Evolutionary conservation across 2,797 vertebrate species (phyloP).

Genomic region (Danio kyathit): DNA sequence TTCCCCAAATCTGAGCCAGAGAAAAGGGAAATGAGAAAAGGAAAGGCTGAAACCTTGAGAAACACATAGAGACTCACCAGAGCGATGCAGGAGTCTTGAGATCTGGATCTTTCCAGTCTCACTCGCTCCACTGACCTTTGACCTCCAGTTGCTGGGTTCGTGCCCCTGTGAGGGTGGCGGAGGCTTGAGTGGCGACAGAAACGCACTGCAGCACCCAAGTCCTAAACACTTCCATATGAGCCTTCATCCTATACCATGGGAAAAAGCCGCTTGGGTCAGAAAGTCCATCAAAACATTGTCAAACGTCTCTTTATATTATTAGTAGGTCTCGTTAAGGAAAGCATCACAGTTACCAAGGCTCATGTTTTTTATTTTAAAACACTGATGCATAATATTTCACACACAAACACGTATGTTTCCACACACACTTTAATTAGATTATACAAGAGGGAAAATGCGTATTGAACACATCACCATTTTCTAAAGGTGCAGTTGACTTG

Average conservation of each 20-base stretch:
- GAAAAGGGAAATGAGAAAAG: not conserved
- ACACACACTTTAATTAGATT: not conserved
- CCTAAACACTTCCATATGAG: constrained; percentile 64
- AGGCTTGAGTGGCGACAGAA: constrained; percentile 54
- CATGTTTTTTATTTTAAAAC: not conserved
- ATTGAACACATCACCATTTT: too few species aligned
- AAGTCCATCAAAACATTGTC: constrained; percentile 42
- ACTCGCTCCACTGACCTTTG: constrained; percentile 68
- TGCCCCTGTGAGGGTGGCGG: constrained; percentile 64
- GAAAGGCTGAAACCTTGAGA: not conserved
- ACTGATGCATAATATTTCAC: not conserved
- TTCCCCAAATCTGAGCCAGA: not conserved
- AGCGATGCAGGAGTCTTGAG: constrained; percentile 58
- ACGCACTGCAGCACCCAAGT: constrained; percentile 26
- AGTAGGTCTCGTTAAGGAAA: constrained; percentile 21
- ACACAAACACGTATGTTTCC: not conserved
- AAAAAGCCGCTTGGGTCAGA: constrained; percentile 40
- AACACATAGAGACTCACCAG: constrained; percentile 32
- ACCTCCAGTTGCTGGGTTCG: constrained; percentile 67
- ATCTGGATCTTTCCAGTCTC: constrained; percentile 60
- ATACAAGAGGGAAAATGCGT: not conserved
- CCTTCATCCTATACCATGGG: constrained; percentile 43
- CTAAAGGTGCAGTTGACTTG: too few species aligned
- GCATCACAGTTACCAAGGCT: not conserved
- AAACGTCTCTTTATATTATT: not conserved